Evolutionary conservation across 2,888 invertebrate genomes (phyloP).

Genomic region (Lithosia quadra): DNA sequence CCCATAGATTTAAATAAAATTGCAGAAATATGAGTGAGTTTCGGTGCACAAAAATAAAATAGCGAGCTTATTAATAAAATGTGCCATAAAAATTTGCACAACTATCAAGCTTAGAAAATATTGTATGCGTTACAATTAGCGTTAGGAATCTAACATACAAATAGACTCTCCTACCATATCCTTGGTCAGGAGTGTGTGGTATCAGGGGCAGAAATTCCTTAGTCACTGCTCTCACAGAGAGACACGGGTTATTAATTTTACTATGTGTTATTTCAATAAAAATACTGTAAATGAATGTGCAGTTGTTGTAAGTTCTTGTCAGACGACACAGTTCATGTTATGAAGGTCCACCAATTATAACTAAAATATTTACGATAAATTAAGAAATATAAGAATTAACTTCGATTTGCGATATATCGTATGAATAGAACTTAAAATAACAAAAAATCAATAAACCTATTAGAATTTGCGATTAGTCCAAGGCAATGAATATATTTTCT

Average conservation of each 20-base stretch:
- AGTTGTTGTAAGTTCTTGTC: slow-evolving; percentile 29
- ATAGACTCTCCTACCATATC: not conserved
- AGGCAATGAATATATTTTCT: slow-evolving; percentile 28
- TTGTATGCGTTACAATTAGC: not conserved
- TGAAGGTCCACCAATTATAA: slow-evolving; percentile 6
- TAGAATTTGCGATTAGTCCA: slow-evolving; percentile 33
- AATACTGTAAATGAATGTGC: slow-evolving; percentile 9
- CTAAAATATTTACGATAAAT: slow-evolving; percentile 10
- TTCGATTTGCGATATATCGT: slow-evolving; percentile 7
- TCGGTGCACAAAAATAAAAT: not conserved
- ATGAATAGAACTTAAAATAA: slow-evolving; percentile 32
- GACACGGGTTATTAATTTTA: too few relatives aligned
- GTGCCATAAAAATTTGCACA: not conserved
- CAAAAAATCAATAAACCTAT: slow-evolving; percentile 9
- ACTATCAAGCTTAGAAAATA: not conserved
- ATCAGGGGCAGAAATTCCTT: not conserved
- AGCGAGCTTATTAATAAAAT: not conserved
- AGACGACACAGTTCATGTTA: slow-evolving; percentile 5
- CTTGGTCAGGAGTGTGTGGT: not conserved
- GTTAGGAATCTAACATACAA: not conserved
- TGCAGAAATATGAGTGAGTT: not conserved
- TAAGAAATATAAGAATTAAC: slow-evolving; percentile 26
- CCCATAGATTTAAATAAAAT: not conserved
- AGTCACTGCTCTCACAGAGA: not conserved
- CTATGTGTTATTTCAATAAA: slow-evolving; percentile 6